phyloP scores from a whole-genome alignment of 2,797 vertebrate genomes.

The Caiman crocodilus region DNA sequence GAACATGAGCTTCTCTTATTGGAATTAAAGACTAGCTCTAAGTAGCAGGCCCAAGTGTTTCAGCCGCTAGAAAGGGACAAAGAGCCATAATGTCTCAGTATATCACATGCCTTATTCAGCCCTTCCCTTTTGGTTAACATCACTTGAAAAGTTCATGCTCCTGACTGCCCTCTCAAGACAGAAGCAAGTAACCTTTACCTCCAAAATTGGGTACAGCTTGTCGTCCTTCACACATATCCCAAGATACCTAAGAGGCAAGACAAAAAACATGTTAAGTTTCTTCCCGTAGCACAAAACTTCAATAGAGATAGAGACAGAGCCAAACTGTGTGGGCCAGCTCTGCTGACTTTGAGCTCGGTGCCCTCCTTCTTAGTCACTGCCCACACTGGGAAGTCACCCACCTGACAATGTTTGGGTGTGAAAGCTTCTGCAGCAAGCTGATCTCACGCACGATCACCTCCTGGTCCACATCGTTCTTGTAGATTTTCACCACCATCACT shows the following conservation, averaged over 20 bases:
- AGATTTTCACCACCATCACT: constrained; percentile 93
- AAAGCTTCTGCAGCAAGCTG: constrained; percentile 91
- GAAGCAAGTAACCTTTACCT: constrained; percentile 80
- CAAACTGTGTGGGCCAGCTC: background rate
- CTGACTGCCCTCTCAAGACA: background rate
- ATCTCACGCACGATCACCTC: constrained; percentile 92
- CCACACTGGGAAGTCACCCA: constrained; percentile 21
- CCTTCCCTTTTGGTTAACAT: background rate
- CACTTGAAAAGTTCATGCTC: background rate
- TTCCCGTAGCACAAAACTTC: background rate
- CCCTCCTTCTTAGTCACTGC: background rate
- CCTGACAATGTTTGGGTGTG: constrained; percentile 93
- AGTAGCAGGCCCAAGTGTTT: background rate
- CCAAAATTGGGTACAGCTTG: constrained; percentile 90
- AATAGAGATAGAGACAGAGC: background rate
- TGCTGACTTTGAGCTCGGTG: no score
- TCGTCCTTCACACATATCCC: constrained; percentile 91
- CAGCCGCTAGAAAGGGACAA: accelerated
- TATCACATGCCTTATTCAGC: background rate
- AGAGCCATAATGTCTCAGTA: background rate
- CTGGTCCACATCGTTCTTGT: constrained; percentile 91
- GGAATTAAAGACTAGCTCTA: background rate
- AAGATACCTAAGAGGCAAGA: constrained; percentile 83
- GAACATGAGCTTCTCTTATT: background rate
- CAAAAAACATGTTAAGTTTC: background rate